Base-by-base conservation (phyloP, 2,113 vertebrate species). In the Centropus bengalensis region DNA sequence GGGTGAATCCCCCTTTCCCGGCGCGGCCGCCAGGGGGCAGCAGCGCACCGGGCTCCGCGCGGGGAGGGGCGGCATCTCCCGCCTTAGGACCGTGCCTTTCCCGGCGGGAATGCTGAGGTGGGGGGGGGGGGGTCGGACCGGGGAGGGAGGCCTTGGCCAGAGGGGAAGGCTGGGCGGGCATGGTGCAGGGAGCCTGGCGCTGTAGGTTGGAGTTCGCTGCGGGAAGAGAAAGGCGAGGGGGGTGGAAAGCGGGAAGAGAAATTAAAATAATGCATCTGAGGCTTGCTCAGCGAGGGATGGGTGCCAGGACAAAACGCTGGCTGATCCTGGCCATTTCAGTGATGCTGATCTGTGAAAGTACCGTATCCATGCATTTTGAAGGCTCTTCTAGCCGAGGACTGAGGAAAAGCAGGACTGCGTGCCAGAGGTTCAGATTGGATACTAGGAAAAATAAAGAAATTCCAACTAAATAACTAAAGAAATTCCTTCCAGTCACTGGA, bases 1-100 rank as follows among this genome's bases (percentile, higher is more conserved):
- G n/a, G n/a, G n/a, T n/a, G n/a, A n/a, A n/a, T n/a, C n/a, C n/a
- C n/a, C n/a, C 44, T 44, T n/a, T n/a, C n/a, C n/a, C n/a, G n/a
- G n/a, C 12, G 44, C 16, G 44, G 32, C 91, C 94, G 81, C 85
- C 94, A 93, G 94, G 81, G 94, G 94, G 85, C 94, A 91, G 88
- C 80, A 75, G 44, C 70, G 75, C 80, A 52, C 91, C 84, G 59
- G 74, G 82, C 33, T 83, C 60, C 30, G 75, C 30, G 2, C 11
- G 45, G 74, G 26, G 33, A 10, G 11, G 74, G 45, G 42, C 42
- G 42, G 11, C 42, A 44, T 42, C 13, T 10, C 12, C 27, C 12
- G 21, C 4, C 6, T 20, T 8, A 6, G 6, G 32, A 10, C 7
- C 16, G 5, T 21, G 1, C 9, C 10, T 7, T 6, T 30, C 4